Evolutionary conservation across 2,888 invertebrate genomes (phyloP), one percentile per base, ranked within the genome.

Genomic region (Saturnia japonica): DNA sequence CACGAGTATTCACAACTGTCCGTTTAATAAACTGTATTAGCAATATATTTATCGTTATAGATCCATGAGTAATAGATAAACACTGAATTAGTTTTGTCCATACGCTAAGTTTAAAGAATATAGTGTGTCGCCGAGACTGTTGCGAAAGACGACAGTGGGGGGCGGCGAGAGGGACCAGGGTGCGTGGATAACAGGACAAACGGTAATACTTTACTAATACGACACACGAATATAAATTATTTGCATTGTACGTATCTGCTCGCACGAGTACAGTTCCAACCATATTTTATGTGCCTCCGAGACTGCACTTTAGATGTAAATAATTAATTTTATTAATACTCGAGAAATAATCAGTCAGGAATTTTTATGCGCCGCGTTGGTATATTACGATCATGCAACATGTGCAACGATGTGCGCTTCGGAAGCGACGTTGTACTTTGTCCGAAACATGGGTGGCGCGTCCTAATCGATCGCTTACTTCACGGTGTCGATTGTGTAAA

Each of bases 91-190:
- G 40, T 40, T 68, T 72, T 70, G 72, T 70, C 73, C 72, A 73
- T 76, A 79, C 74, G 78, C 77, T 77, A 77, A 76, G 73, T 75
- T 72, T 75, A 80, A 77, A 78, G 73, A 72, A 72, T 64, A 54
- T 47, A 70, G 73, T 73, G 73, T 69, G 80, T 83, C 80, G 79
- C 84, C 88, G 90, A 89, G 90, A 86, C 89, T 90, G 89, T 88
- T 84, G 85, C 54, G 68, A 51, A 71, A 66, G 60, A 69, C 68
- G 60, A 76, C 75, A 73, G 62, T 40, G 51, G 42, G n/a, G 34
- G 25, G 60, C 43, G 68, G 67, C 76, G 79, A 77, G 67, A 78
- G 72, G 74, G 71, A 70, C 57, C 45, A 22, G 71, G 71, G 73
- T 60, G 14, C 74, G 77, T 75, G 74, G 74, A 76, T 74, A 76